Conservation (phyloP, 2,113 vertebrate genomes). For the Lagopus leucura region DNA sequence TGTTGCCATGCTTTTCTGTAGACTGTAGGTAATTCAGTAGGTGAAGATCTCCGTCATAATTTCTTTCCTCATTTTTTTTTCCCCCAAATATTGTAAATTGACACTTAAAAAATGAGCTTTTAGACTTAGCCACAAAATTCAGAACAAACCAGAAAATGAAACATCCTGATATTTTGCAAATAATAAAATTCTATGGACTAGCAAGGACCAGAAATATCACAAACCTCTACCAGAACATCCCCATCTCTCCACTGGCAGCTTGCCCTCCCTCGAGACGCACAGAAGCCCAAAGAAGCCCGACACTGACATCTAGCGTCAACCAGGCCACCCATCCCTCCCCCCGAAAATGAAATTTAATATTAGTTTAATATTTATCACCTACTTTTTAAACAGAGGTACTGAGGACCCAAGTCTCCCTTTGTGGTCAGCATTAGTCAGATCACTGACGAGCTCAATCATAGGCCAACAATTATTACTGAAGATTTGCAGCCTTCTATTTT, state of each 20-base stretch:
- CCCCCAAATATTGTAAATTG: neutral
- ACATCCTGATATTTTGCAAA: rapidly evolving
- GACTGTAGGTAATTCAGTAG: neutral
- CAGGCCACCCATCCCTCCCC: neutral
- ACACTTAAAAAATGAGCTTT: neutral
- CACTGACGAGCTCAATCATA: neutral
- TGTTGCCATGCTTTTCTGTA: no score
- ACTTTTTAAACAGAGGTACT: neutral
- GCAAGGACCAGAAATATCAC: rapidly evolving
- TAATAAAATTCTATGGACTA: rapidly evolving
- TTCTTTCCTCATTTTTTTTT: neutral
- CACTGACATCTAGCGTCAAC: slow-evolving; percentile 35
- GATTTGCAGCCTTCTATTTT: neutral
- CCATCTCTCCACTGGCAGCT: rapidly evolving
- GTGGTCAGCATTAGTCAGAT: neutral
- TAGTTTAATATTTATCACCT: neutral
- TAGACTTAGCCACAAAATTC: rapidly evolving
- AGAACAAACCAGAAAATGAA: rapidly evolving
- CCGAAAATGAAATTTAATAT: neutral
- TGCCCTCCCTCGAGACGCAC: rapidly evolving
- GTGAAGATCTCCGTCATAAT: rapidly evolving
- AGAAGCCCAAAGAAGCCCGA: neutral
- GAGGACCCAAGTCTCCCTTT: neutral
- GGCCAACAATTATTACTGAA: neutral
- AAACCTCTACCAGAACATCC: no score